Conservation (phyloP, 1,140 invertebrate species). For the Dreissena rostriformis region DNA sequence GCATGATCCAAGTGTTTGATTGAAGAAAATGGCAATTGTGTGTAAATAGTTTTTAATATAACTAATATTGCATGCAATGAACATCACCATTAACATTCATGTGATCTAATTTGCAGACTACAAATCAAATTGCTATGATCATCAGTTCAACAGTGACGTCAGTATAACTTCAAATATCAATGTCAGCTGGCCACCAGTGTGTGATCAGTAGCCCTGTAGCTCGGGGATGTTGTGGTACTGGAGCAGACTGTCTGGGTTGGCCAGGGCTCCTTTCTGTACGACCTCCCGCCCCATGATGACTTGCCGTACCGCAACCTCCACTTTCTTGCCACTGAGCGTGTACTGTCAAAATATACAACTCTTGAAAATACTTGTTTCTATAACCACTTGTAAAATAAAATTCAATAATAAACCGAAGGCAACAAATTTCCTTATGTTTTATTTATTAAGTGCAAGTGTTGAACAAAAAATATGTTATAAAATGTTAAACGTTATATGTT, state of each 20-base stretch:
- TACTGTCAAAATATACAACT: constrained; percentile 79
- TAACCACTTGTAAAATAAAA: not conserved
- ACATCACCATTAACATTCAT: too few relatives aligned
- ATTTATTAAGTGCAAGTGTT: too few relatives aligned
- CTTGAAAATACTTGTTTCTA: constrained; percentile 9
- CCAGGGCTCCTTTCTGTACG: constrained; percentile 77
- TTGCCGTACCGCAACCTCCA: constrained; percentile 84
- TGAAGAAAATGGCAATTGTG: too few relatives aligned
- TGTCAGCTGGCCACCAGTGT: not conserved
- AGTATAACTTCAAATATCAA: too few relatives aligned
- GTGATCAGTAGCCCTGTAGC: constrained; percentile 70
- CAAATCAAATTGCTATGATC: too few relatives aligned
- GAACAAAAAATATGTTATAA: not conserved
- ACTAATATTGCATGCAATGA: too few relatives aligned
- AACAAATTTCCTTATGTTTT: not conserved
- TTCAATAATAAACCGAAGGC: not conserved
- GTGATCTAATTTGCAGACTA: too few relatives aligned
- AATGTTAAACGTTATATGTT: too few relatives aligned
- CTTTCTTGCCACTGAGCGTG: constrained; percentile 85
- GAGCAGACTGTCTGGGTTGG: constrained; percentile 77
- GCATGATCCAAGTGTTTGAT: too few relatives aligned
- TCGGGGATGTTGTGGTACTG: constrained; percentile 76
- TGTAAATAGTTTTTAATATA: too few relatives aligned
- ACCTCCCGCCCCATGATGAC: constrained; percentile 82
- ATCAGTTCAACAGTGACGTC: too few relatives aligned